Evolutionary conservation across 2,888 invertebrate species (phyloP).

Genomic region (Orthosia cruda): DNA sequence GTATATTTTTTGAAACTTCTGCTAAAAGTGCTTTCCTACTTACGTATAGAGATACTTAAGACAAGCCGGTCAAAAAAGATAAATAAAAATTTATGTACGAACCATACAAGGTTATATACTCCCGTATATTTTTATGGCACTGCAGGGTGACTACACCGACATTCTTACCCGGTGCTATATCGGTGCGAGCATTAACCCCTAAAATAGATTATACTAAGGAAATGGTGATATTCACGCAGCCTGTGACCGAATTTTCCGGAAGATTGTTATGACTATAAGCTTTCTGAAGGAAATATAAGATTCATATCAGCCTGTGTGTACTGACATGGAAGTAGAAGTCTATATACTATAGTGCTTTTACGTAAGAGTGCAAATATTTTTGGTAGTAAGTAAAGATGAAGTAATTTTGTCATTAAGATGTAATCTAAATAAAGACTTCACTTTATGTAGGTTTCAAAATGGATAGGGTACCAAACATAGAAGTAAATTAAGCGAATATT

Average conservation of each 20-base stretch:
- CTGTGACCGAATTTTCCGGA: slow-evolving; percentile 70
- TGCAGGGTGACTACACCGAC: slow-evolving; percentile 57
- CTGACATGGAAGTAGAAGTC: slow-evolving; percentile 30
- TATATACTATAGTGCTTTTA: slow-evolving; percentile 34
- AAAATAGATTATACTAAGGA: slow-evolving; percentile 75
- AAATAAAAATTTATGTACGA: slow-evolving; percentile 39
- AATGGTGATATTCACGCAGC: slow-evolving; percentile 71
- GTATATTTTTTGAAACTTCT: neutral
- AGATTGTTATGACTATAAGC: slow-evolving; percentile 69
- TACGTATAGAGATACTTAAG: neutral
- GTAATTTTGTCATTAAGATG: neutral
- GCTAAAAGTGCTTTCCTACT: neutral
- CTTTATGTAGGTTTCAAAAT: neutral
- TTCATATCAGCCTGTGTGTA: slow-evolving; percentile 61
- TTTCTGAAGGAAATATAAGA: slow-evolving; percentile 70
- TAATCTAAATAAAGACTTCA: neutral
- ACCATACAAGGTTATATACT: slow-evolving; percentile 28
- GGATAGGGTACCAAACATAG: slow-evolving; percentile 1
- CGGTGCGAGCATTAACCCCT: slow-evolving; percentile 73
- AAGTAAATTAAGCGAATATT: neutral
- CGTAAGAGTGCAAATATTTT: slow-evolving; percentile 41
- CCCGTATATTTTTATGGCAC: slow-evolving; percentile 61
- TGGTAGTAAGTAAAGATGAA: slow-evolving; percentile 13
- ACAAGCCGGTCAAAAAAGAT: slow-evolving; percentile 30
- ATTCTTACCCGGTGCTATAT: slow-evolving; percentile 68